Conservation (phyloP, 2,113 vertebrate species). For the Sander lucioperca region DNA sequence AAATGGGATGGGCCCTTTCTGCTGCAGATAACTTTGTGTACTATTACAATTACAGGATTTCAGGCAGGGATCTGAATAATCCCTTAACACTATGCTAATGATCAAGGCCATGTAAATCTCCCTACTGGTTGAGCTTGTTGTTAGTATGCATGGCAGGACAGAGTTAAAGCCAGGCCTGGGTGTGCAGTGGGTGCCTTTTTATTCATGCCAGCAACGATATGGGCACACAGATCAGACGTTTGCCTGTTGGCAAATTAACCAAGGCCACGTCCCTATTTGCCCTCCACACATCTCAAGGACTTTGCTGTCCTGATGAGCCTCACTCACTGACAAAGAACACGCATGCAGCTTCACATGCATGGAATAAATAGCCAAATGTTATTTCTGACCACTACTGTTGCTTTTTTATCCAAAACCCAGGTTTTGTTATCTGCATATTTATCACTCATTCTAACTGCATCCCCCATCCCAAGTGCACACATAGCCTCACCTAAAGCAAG, state of each 20-base stretch:
- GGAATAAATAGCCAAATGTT: conserved; percentile 32
- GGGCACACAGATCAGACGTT: conserved; percentile 70
- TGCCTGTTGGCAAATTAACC: conserved; percentile 71
- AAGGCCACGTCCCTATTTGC: conserved; percentile 63
- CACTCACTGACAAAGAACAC: conserved; percentile 45
- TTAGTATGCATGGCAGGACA: conserved; percentile 75
- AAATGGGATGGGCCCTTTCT: conserved; percentile 54
- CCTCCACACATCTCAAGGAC: conserved; percentile 72
- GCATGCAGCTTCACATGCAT: conserved; percentile 27
- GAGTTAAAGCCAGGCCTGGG: conserved; percentile 60
- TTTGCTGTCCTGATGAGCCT: conserved; percentile 48
- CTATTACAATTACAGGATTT: conserved; percentile 85
- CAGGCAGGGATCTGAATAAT: conserved; percentile 81
- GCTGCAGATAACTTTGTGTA: conserved; percentile 68
- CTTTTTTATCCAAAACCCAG: conserved; percentile 29
- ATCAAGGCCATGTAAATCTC: conserved; percentile 53
- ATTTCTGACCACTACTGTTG: conserved; percentile 28
- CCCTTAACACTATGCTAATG: conserved; percentile 76
- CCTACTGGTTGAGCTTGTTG: conserved; percentile 73
- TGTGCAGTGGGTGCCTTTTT: conserved; percentile 60
- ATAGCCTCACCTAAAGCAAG: conserved; percentile 12
- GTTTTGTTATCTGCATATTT: conserved; percentile 44
- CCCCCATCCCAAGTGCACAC: neutral
- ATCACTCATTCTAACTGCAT: conserved; percentile 7
- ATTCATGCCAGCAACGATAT: conserved; percentile 67